Percentiles rank a stretch among this genome's conserved stretches.
These are phyloP conservation scores for Holothuria glaberrima DNA, from an alignment of 35 echinoderm and acorn worm species.

Conservation along the genomic window DNA sequence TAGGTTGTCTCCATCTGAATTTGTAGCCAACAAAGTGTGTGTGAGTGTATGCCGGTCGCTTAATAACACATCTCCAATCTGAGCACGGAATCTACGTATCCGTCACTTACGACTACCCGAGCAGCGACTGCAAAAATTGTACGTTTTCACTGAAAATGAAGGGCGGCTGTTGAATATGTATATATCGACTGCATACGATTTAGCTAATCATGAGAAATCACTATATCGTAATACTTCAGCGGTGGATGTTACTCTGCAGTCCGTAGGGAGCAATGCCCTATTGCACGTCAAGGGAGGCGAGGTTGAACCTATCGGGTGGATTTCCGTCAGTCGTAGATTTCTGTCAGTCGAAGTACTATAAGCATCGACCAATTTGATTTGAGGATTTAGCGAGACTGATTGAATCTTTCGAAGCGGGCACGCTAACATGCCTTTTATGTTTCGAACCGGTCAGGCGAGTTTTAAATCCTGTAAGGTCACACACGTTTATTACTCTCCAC, in stretches of 20 bases:
- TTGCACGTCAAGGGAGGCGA: slow-evolving; percentile 3
- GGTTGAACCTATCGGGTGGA: not conserved
- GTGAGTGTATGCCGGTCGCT: not conserved
- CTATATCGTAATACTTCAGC: not conserved
- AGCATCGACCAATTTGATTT: not conserved
- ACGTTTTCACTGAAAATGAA: slow-evolving; percentile 25
- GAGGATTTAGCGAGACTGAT: slow-evolving; percentile 5
- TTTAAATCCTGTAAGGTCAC: too few relatives aligned
- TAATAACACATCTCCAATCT: not conserved
- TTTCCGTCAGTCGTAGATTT: not conserved
- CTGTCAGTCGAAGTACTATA: not conserved
- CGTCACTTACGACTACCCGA: slow-evolving; percentile 33
- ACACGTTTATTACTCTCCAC: too few relatives aligned
- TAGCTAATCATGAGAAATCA: slow-evolving; percentile 26
- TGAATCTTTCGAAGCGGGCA: not conserved
- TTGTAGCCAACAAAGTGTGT: not conserved
- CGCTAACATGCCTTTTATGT: not conserved
- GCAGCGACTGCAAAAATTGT: not conserved
- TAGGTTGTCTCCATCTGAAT: not conserved
- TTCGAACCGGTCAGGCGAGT: slow-evolving; percentile 12
- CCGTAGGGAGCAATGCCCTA: slow-evolving; percentile 50
- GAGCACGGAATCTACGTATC: not conserved
- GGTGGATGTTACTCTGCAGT: not conserved
- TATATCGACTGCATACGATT: not conserved
- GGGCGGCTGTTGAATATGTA: slow-evolving; percentile 36